phyloP scores from a whole-genome alignment of 2,113 vertebrate genomes.

The Scytalopus superciliaris region DNA sequence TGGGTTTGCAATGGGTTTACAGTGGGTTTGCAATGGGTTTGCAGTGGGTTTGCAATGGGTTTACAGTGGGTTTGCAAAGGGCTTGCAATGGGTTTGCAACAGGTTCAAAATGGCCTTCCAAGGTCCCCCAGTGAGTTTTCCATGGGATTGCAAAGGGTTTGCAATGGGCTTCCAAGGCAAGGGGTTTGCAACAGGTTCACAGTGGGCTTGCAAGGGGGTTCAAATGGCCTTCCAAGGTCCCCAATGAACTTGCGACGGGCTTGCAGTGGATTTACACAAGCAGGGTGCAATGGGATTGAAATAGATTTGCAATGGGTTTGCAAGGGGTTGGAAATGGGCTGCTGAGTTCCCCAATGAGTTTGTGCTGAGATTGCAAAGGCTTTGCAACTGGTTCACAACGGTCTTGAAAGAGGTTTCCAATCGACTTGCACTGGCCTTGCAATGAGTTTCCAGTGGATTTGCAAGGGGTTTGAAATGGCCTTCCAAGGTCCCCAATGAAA shows the following conservation, averaged over 20 bases:
- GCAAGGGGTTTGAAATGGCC: neutral
- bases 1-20: accelerated
- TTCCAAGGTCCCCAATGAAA: too few species aligned
- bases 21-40: accelerated
- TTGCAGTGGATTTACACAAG: too few species aligned
- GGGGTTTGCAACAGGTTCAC: neutral
- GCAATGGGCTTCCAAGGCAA: neutral
- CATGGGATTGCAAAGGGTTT: neutral
- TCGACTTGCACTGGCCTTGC: too few species aligned
- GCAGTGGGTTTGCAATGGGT: accelerated
- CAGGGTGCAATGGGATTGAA: too few species aligned
- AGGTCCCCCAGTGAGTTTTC: neutral
- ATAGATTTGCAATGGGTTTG: accelerated
- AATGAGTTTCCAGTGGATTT: neutral
- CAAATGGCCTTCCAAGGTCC: neutral
- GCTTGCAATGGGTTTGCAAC: neutral
- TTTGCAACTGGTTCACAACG: neutral
- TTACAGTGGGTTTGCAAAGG: neutral
- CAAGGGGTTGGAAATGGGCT: accelerated
- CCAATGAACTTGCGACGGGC: too few species aligned
- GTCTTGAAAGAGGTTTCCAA: neutral
- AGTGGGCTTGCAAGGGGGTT: neutral
- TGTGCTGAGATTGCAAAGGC: accelerated
- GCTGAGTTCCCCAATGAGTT: too few species aligned
- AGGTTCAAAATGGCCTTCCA: neutral